Conservation (phyloP, 2,888 invertebrate genomes). For the Nephrotoma guestfalica region DNA sequence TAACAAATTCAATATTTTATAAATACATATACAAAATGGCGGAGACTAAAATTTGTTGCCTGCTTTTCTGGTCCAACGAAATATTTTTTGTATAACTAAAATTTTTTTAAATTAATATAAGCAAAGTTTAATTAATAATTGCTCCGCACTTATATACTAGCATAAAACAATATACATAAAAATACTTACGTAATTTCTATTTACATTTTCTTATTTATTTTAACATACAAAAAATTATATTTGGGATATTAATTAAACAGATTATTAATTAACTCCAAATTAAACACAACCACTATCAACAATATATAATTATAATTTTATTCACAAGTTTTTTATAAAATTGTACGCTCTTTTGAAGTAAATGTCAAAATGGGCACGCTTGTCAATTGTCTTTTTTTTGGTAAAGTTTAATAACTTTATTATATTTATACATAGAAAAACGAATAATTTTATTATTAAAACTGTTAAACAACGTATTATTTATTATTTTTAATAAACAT, state of each 20-base stretch:
- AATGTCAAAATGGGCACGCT: slow-evolving; percentile 4
- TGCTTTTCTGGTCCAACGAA: background rate
- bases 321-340: background rate
- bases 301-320: background rate
- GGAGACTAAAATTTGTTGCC: background rate
- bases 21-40: background rate
- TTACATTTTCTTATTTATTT: background rate
- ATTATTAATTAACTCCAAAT: background rate
- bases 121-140: background rate
- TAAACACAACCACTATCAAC: background rate
- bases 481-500: background rate
- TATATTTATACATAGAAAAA: background rate
- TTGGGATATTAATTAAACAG: background rate
- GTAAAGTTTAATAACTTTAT: background rate
- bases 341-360: background rate
- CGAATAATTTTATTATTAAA: background rate
- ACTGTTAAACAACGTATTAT: background rate
- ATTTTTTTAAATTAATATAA: background rate
- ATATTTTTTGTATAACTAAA: background rate
- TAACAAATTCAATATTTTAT: background rate
- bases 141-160: background rate
- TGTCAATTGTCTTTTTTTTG: background rate
- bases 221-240: background rate
- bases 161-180: background rate
- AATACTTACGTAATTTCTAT: background rate